phyloP scores from a whole-genome alignment of 2,797 vertebrate species.

The Setipinna tenuifilis region DNA sequence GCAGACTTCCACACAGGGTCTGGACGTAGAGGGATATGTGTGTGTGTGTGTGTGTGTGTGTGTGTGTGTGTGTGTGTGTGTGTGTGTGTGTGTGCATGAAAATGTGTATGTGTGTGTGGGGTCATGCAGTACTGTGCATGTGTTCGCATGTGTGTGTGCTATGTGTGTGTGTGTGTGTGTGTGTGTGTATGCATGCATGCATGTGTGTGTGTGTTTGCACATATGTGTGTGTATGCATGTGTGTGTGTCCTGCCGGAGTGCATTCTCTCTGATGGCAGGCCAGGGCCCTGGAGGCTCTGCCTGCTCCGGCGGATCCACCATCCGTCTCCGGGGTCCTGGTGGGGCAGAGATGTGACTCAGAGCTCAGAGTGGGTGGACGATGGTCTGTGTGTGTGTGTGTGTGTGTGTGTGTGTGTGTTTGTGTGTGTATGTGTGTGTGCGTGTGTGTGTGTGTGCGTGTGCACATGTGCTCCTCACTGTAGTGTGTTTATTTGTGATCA shows the following conservation, averaged over 20 bases:
- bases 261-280: slow-evolving; percentile 53
- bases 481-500: no score
- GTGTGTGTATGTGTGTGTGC: not conserved
- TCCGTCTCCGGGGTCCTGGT: slow-evolving; percentile 30
- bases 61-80: not conserved
- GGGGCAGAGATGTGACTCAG: not conserved
- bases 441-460: slow-evolving; percentile 1
- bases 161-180: not conserved
- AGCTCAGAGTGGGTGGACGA: not conserved
- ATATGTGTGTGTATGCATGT: not conserved
- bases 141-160: not conserved
- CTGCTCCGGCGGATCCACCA: slow-evolving; percentile 15
- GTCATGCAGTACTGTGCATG: no score
- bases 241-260: slow-evolving; percentile 27
- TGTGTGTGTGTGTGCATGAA: not conserved
- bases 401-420: slow-evolving; percentile 2
- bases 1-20: slow-evolving; percentile 8
- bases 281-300: slow-evolving; percentile 41
- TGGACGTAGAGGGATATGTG: not conserved
- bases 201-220: not conserved
- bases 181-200: not conserved
- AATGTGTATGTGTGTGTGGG: not conserved
- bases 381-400: not conserved
- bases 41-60: not conserved
- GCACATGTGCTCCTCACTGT: not conserved